Conservation (phyloP, 2,797 vertebrate genomes). For the Acrossocheilus wenchowensis region DNA sequence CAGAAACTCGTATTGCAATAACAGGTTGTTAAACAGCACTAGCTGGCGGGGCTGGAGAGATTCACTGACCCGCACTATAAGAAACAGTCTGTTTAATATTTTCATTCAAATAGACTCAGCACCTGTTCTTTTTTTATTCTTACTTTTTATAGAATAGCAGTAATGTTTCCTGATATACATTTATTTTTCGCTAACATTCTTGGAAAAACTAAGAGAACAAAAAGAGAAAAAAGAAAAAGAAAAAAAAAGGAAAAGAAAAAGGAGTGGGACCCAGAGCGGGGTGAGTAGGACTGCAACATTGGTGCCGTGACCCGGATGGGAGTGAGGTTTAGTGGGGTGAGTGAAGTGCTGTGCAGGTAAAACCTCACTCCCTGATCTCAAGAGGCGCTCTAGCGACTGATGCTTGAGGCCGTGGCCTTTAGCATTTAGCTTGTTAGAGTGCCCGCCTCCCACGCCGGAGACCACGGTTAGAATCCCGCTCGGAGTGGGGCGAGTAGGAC, state of each 20-base stretch:
- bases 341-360: no score
- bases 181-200: background rate
- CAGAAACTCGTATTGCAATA: constrained; percentile 49
- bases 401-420: no score
- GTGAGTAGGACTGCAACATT: no score
- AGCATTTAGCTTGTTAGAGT: no score
- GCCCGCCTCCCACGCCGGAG: no score
- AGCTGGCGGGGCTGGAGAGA: constrained; percentile 14
- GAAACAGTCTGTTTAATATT: constrained; percentile 17
- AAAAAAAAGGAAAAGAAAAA: background rate
- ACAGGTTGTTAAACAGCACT: constrained; percentile 41
- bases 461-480: no score
- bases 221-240: background rate
- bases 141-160: background rate
- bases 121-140: constrained; percentile 25
- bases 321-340: no score
- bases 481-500: no score
- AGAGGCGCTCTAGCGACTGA: no score
- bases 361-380: no score
- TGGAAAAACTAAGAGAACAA: background rate
- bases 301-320: no score
- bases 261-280: no score
- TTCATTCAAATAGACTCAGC: constrained; percentile 21
- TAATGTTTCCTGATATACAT: constrained; percentile 1
- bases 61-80: constrained; percentile 33